These are phyloP conservation scores for Acomys russatus DNA, from an alignment of 2,797 vertebrate species.

Conservation along the genomic window DNA sequence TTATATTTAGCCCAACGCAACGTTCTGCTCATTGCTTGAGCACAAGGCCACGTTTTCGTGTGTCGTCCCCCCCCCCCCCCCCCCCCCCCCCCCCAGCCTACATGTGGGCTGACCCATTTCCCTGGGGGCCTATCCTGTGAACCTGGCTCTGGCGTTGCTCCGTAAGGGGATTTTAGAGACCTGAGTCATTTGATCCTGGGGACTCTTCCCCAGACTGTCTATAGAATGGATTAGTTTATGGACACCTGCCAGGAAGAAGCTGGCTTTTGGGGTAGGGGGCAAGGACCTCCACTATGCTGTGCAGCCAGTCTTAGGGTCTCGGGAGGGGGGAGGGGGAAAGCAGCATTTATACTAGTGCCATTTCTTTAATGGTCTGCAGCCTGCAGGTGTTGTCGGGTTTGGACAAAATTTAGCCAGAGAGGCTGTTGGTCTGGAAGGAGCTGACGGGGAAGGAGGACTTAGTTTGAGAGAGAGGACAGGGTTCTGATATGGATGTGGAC, in stretches of 20 bases:
- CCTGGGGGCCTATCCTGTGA: slow-evolving; percentile 44
- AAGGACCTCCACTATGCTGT: not conserved
- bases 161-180: slow-evolving; percentile 55
- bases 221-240: slow-evolving; percentile 12
- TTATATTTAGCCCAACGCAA: slow-evolving; percentile 75
- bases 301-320: not conserved
- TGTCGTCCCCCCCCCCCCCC: not conserved
- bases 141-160: not conserved
- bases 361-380: not conserved
- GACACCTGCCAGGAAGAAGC: no score
- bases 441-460: not conserved
- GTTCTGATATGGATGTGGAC: not conserved
- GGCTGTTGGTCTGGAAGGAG: not conserved
- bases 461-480: not conserved
- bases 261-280: slow-evolving; percentile 18
- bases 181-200: slow-evolving; percentile 27
- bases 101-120: slow-evolving; percentile 23
- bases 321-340: not conserved
- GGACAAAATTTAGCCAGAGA: slow-evolving; percentile 7
- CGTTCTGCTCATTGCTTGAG: slow-evolving; percentile 39
- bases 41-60: slow-evolving; percentile 21
- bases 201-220: slow-evolving; percentile 51
- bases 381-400: not conserved
- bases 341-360: not conserved
- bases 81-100: slow-evolving; percentile 25